Percentiles rank a stretch among this genome's conserved stretches.
These are phyloP conservation scores for Xiphorhynchus erythropygius DNA, from an alignment of 2,797 vertebrate species.

Conservation along the genomic window DNA sequence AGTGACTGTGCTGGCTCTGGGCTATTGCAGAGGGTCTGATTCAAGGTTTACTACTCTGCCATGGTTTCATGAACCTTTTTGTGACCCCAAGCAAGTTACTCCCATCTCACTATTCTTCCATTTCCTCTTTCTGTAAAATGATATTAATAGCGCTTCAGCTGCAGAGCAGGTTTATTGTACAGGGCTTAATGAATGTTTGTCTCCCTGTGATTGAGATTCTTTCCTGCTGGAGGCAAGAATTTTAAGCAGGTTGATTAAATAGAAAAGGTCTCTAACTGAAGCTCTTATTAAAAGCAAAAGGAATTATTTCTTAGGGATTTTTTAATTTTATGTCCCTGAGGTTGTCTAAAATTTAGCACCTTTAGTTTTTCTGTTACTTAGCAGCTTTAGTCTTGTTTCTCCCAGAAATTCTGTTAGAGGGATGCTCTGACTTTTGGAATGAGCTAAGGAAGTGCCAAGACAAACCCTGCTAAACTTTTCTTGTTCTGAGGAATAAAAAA, in stretches of 20 bases:
- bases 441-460: neutral
- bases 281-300: slow-evolving; percentile 3
- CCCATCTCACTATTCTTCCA: slow-evolving; percentile 65
- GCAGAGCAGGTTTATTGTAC: slow-evolving; percentile 60
- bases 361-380: neutral
- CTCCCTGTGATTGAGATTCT: slow-evolving; percentile 53
- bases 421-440: neutral
- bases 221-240: slow-evolving; percentile 63
- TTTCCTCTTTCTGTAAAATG: slow-evolving; percentile 71
- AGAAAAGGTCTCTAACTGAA: neutral
- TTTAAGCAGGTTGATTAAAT: slow-evolving; percentile 53
- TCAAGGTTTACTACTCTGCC: slow-evolving; percentile 29
- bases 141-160: slow-evolving; percentile 70
- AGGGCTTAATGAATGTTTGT: slow-evolving; percentile 67
- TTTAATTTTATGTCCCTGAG: neutral
- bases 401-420: neutral
- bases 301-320: neutral
- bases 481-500: neutral
- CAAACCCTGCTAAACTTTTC: neutral
- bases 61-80: slow-evolving; percentile 9
- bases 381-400: neutral
- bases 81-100: slow-evolving; percentile 62
- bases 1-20: neutral
- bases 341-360: neutral
- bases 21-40: neutral